Conservation (phyloP, 2,888 invertebrate genomes). For the Unio delphinus region DNA sequence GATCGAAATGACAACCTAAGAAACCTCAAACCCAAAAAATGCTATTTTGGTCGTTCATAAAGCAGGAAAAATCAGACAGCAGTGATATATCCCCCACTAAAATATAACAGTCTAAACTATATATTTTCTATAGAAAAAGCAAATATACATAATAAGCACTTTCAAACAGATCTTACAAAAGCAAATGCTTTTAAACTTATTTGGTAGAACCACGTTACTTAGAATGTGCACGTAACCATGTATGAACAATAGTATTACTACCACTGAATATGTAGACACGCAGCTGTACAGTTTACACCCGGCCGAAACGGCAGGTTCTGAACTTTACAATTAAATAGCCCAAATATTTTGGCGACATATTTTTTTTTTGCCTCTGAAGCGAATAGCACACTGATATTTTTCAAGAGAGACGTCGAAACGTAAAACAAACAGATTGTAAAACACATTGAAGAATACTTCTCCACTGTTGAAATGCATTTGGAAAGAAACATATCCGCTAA, state of each 20-base stretch:
- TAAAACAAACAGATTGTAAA: no score
- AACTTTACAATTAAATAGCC: conserved; percentile 1
- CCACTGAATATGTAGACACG: neutral
- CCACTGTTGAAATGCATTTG: no score
- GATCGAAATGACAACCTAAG: no score
- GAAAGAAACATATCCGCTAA: no score
- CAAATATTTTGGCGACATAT: neutral
- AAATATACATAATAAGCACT: neutral
- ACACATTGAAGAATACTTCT: no score
- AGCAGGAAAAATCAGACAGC: conserved; percentile 3
- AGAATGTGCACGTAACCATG: no score
- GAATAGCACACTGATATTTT: no score
- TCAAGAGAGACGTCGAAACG: no score
- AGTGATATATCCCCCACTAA: neutral
- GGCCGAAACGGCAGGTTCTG: neutral
- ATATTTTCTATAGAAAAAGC: neutral
- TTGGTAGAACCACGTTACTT: neutral
- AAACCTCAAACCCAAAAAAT: no score
- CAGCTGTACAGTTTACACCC: neutral
- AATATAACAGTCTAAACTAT: neutral
- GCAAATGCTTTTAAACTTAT: neutral
- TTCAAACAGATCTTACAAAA: conserved; percentile 3
- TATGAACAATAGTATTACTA: neutral
- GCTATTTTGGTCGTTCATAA: conserved; percentile 1
- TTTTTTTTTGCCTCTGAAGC: no score